Base-by-base conservation (phyloP, 2,113 vertebrate species). In the Cottus gobio region DNA sequence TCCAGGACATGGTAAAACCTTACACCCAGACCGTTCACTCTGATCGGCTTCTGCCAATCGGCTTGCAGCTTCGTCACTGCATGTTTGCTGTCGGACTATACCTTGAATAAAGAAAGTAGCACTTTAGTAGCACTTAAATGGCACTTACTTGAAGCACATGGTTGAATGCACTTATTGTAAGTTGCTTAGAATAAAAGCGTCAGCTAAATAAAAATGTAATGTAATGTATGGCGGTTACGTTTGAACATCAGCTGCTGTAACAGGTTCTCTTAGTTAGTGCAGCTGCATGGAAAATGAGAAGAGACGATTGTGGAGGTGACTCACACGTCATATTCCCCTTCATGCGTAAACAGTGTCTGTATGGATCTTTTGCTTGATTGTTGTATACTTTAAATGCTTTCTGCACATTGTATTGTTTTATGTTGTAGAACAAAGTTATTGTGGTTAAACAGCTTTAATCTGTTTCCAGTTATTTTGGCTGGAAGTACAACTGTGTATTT, bases 331-430 rank as follows among this genome's bases (percentile, higher is more conserved):
- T 48, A 39, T 37, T 77, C 78, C 64, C 54, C 9, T 68, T 67
- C 44, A 60, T 44, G n/a, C 52, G 13, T 61, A 71, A 42, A 80
- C 24, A 22, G 11, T 36, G 18, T 71, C 56, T 83, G 15, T 66
- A 66, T 52, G 22, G 4, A 18, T 31, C 22, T 22, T 8, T 73
- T 74, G 57, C 62, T 44, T 34, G 15, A 46, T 30, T 67, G 11
- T 56, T 62, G n/a, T 65, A 60, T 50, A 46, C 3, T 31, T 11
- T n/a, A 83, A 71, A 90, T 46, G 22, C 24, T 31, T 71, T 72
- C 34, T 42, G 34, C 54, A 79, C 69, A 42, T 68, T 79, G 71
- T 28, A 42, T 24, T 76, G 37, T 78, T 87, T 37, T 73, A 20
- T 46, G 44, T 11, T 73, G 63, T 31, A 71, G 48, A 54, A n/a